Evolutionary conservation across 2,888 invertebrate genomes (phyloP), one percentile per base, ranked within the genome.

Genomic region (Caenorhabditis sinica): DNA sequence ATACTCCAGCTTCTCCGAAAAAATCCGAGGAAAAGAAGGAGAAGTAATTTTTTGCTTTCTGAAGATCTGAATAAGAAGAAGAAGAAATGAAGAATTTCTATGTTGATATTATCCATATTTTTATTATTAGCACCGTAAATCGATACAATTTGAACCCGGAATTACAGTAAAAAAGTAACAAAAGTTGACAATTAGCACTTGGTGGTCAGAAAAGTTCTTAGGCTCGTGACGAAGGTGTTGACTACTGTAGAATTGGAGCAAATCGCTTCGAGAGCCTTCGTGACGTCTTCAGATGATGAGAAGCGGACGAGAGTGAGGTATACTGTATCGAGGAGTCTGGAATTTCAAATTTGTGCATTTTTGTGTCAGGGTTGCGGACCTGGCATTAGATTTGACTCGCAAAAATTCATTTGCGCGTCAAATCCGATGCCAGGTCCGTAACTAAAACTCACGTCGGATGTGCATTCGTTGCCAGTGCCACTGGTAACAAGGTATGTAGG

Each of bases 401-500:
- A n/a, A n/a, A n/a, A n/a, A n/a, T n/a, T n/a, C n/a, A n/a, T n/a
- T n/a, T n/a, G n/a, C n/a, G n/a, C n/a, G n/a, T n/a, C n/a, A n/a
- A n/a, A n/a, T n/a, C n/a, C n/a, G n/a, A n/a, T n/a, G n/a, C n/a
- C n/a, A n/a, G n/a, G n/a, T n/a, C n/a, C n/a, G n/a, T n/a, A n/a
- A n/a, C 25, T 53, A n/a, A 36, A 56, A 73, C 83, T 63, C 56
- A 81, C 79, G 85, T 85, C 43, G 80, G 85, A 73, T 86, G 86
- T 11, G 82, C 80, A 53, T 76, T 83, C 3, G 86, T 82, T 1
- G 79, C 66, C 20, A 88, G 53, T 13, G 88, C 86, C 9, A 86
- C 83, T 1, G 90, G 90, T 0, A 91, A 80, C 30, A 91, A 85
- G 1, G 72, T 45, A 20, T 66, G 82, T 0, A 91, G 82, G 40